Conservation (phyloP, 2,797 vertebrate genomes). For the Sylvia borin region DNA sequence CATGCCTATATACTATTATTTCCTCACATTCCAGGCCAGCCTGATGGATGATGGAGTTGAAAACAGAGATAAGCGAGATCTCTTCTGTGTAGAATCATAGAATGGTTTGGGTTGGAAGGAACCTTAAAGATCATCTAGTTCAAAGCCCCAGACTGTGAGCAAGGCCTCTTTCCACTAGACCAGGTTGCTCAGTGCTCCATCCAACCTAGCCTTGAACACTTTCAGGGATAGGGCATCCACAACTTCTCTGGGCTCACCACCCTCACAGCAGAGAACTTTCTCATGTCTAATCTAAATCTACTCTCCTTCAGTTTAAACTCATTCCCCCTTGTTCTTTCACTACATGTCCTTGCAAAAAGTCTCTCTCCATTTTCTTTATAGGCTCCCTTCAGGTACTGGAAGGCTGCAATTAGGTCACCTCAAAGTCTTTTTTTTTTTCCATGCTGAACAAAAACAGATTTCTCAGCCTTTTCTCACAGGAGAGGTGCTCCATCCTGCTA, state of each 20-base stretch:
- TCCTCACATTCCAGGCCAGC: background rate
- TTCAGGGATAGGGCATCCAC: background rate
- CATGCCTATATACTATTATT: background rate
- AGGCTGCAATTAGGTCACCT: background rate
- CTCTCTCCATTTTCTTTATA: background rate
- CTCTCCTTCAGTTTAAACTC: background rate
- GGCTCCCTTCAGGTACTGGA: background rate
- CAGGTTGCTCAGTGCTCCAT: background rate
- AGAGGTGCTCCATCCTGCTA: background rate
- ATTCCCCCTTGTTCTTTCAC: background rate
- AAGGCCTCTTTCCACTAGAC: background rate
- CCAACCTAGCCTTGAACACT: background rate
- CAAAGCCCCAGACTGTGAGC: background rate
- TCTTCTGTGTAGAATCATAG: background rate
- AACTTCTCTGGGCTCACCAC: background rate
- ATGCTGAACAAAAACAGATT: background rate
- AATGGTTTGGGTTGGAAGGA: background rate
- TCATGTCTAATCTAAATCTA: background rate
- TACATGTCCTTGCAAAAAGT: background rate
- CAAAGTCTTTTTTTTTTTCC: background rate
- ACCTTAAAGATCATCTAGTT: background rate
- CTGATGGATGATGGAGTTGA: background rate
- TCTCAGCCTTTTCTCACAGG: background rate
- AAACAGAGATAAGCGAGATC: background rate
- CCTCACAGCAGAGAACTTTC: background rate